A percentile compares a stretch with the other conserved stretches of the same genome.
These are phyloP conservation scores for Aporophyla lueneburgensis DNA, from an alignment of 2,888 invertebrate species.

Conservation along the genomic window DNA sequence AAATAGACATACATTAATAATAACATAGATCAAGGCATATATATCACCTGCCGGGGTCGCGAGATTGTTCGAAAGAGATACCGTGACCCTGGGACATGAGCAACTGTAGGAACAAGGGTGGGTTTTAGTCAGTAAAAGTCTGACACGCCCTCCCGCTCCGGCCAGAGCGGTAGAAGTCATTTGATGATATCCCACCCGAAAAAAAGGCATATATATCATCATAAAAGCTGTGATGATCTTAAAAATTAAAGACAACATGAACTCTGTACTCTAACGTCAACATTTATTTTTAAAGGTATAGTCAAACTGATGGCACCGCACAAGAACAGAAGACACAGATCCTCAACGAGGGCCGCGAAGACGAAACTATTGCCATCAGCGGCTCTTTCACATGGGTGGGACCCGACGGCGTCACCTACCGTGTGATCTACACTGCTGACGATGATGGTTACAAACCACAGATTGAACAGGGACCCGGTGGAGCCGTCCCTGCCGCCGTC, in stretches of 20 bases:
- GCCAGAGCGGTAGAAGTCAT: too few relatives aligned
- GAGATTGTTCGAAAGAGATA: too few relatives aligned
- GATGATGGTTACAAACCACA: slow-evolving; percentile 86
- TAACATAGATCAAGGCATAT: not conserved
- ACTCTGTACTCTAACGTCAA: not conserved
- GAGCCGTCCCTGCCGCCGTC: slow-evolving; percentile 64
- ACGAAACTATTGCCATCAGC: slow-evolving; percentile 74
- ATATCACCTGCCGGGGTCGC: too few relatives aligned
- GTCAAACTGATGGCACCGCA: slow-evolving; percentile 85
- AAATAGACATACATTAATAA: not conserved
- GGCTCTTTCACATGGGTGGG: slow-evolving; percentile 83
- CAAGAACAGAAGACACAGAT: slow-evolving; percentile 83
- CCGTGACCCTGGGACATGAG: too few relatives aligned
- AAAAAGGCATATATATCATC: not conserved
- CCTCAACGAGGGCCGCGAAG: slow-evolving; percentile 71
- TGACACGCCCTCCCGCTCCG: too few relatives aligned
- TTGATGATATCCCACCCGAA: too few relatives aligned
- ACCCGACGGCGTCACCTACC: slow-evolving; percentile 84
- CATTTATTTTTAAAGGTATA: slow-evolving; percentile 72
- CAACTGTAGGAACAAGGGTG: too few relatives aligned
- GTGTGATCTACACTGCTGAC: slow-evolving; percentile 85
- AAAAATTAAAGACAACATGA: not conserved
- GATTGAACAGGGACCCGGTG: slow-evolving; percentile 72
- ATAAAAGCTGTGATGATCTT: not conserved
- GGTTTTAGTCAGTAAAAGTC: too few relatives aligned